Conservation (phyloP, 2,888 invertebrate genomes). For the Heteropelma amictum region DNA sequence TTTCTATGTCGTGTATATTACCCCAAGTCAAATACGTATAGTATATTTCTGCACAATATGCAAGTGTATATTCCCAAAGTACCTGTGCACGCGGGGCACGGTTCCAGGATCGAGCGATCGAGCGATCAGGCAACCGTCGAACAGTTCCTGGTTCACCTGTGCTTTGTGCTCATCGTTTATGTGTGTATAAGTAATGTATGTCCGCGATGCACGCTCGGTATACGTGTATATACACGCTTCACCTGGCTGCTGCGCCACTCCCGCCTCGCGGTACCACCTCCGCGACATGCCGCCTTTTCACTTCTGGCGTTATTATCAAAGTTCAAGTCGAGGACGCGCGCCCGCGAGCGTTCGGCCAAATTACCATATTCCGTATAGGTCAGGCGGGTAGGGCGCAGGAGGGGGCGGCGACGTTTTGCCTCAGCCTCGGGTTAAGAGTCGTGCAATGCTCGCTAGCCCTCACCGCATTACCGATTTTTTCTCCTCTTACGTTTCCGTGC, state of each 20-base stretch:
- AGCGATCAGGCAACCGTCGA: conserved; percentile 58
- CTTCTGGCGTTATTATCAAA: conserved; percentile 74
- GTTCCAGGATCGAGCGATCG: conserved; percentile 51
- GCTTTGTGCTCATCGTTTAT: conserved; percentile 50
- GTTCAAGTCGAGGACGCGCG: conserved; percentile 73
- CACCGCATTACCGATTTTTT: conserved; percentile 8
- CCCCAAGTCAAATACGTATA: conserved; percentile 5
- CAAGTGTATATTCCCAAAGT: conserved; percentile 34
- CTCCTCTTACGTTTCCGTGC: neutral
- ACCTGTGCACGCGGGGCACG: conserved; percentile 55
- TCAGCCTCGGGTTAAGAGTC: conserved; percentile 47
- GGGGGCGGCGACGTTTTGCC: conserved; percentile 49
- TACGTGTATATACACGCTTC: conserved; percentile 50
- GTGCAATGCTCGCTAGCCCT: conserved; percentile 19
- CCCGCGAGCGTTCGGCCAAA: conserved; percentile 52
- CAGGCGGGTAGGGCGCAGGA: conserved; percentile 47
- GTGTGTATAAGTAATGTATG: conserved; percentile 2
- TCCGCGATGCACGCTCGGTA: conserved; percentile 3
- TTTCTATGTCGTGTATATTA: neutral
- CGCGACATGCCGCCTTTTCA: conserved; percentile 73
- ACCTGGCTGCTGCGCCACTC: conserved; percentile 71
- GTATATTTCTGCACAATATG: conserved; percentile 33
- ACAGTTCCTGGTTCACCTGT: conserved; percentile 74
- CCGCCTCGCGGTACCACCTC: conserved; percentile 70
- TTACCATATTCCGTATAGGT: conserved; percentile 60